Base-by-base conservation (phyloP, 2,888 invertebrate species). In the Nasonia oneida region DNA sequence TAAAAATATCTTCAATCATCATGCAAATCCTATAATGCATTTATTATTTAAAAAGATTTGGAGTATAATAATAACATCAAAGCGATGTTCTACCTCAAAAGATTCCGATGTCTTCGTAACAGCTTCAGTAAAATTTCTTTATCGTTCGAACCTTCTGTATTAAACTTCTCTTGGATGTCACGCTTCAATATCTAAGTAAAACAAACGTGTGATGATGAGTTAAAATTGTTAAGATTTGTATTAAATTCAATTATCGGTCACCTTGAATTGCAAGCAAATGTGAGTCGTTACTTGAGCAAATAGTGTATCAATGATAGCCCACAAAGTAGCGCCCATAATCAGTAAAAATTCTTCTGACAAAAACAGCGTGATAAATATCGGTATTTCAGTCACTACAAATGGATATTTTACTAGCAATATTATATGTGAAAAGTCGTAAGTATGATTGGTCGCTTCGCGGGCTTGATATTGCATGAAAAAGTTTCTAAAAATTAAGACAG, bases 271-370 rank as follows among this genome's bases (percentile, higher is more conserved):
- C 18, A 79, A 70, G n/a, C 37, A 50, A 50, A 53, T 15, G 8
- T 79, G 47, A 37, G 79, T 42, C 8, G n/a, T 70, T n/a, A 79
- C 6, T 50, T 79, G 79, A 53, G 70, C 79, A 33, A 79, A 79
- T 10, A 79, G 14, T 8, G 70, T 79, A 23, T 79, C 79, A 53
- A 50, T 50, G 6, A 6, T n/a, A 47, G 47, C 67, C 79, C 79
- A 79, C 5, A 50, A 79, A 10, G 70, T 29, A 29, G 33, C 18
- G 0, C 12, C 29, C 37, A 76, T 76, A 53, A 10, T 2, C 0
- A 67, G 33, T 29, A 67, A 67, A 23, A 18, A 23, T 10, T 15
- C 53, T 80, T 80, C 71, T 47, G 23, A 4, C 14, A 37, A 37
- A 12, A 53, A 12, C 3, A 71, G 4, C n/a, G 18, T 1, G 1